Evolutionary conservation across 2,113 vertebrate genomes (phyloP), one percentile per base, ranked within the genome.

Genomic region (Gymnobelideus leadbeateri): DNA sequence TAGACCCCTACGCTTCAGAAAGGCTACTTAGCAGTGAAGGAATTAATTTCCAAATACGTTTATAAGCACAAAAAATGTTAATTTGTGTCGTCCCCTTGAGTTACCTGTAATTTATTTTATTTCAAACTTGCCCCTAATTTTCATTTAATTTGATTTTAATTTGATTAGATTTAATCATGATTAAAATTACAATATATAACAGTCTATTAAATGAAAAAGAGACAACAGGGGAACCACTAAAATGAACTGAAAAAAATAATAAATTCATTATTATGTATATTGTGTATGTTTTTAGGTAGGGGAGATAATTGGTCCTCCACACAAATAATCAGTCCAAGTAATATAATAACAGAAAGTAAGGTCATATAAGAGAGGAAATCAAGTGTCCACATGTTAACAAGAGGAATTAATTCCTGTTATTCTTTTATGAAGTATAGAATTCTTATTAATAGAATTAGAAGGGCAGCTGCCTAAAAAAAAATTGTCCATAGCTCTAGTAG

Each of bases 51-150:
- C n/a, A 23, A 84, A 84, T 43, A 84, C 8, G 6, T 77, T 77
- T 77, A 77, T n/a, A 43, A 43, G 6, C 16, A 84, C 43, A 5
- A n/a, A 21, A 43, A 21, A n/a, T 6, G 28, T n/a, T 43, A 84
- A 23, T 21, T 84, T 84, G 68, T 84, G 37, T n/a, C n/a, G 16
- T 1, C 16, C 37, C 37, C 37, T n/a, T 77, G 14, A 77, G 68
- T n/a, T 77, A 77, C 16, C 4, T 90, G 8, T 50, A 49, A 28
- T 26, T n/a, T 49, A 1, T 90, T 90, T 90, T 28, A 49, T 26
- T 50, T 50, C 89, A 90, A 90, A 90, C 24, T 91, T 94, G 91
- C 26, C 89, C 84, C n/a, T 92, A 94, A 57, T 61, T 93, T 92
- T 96, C 89, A 7, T 21, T 94, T 91, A 93, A 90, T 51, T 93